phyloP scores from a whole-genome alignment of 2,113 vertebrate genomes.

The Alosa alosa region DNA sequence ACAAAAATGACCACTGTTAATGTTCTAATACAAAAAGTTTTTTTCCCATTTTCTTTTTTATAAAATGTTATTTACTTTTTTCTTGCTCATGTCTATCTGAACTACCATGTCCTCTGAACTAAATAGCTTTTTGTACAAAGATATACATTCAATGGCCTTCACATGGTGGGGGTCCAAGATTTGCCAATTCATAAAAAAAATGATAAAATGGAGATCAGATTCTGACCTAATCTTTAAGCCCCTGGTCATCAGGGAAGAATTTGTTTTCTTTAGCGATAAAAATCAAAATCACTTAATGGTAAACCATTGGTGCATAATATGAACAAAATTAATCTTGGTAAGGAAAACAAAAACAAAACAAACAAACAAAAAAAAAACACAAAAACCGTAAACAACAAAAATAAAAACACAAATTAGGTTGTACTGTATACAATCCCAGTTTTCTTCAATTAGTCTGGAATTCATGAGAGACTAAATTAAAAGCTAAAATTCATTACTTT shows the following conservation, averaged over 20 bases:
- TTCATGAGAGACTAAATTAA: neutral
- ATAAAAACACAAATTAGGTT: conserved; percentile 6
- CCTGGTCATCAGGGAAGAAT: conserved; percentile 55
- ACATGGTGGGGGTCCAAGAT: conserved; percentile 70
- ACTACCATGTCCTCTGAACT: conserved; percentile 91
- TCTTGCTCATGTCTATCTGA: conserved; percentile 74
- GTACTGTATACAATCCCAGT: neutral
- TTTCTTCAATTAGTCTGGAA: neutral
- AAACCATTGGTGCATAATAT: conserved; percentile 45
- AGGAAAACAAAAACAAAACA: conserved; percentile 35
- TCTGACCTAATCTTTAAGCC: conserved; percentile 49
- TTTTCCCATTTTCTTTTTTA: conserved; percentile 54
- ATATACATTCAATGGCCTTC: conserved; percentile 91
- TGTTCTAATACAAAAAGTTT: conserved; percentile 99
- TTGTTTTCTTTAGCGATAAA: conserved; percentile 40
- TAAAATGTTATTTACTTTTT: conserved; percentile 91
- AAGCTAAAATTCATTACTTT: neutral
- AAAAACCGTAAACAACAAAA: neutral
- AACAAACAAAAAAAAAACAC: conserved; percentile 3
- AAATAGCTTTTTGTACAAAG: conserved; percentile 82
- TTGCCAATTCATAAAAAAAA: conserved; percentile 71
- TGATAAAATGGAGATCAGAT: conserved; percentile 48
- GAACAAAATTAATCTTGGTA: neutral
- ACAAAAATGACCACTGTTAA: conserved; percentile 98
- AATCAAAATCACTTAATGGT: conserved; percentile 51